phyloP scores from a whole-genome alignment of 2,797 vertebrate species.

The Centroberyx gerrardi region DNA sequence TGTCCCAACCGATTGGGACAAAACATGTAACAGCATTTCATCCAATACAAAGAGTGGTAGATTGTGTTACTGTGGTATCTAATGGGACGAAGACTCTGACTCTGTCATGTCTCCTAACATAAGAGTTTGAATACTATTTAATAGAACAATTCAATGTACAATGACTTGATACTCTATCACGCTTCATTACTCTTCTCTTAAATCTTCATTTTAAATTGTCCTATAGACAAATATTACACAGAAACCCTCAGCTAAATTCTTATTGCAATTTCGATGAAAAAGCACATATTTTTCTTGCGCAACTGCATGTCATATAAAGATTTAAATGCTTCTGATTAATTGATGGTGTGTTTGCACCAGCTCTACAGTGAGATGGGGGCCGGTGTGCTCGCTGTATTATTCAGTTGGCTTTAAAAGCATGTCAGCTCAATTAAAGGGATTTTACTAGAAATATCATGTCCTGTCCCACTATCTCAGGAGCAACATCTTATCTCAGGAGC shows the following conservation, averaged over 20 bases:
- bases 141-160: neutral
- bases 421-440: constrained; percentile 78
- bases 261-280: constrained; percentile 13
- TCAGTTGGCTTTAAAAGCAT: constrained; percentile 84
- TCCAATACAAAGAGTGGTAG: neutral
- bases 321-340: constrained; percentile 81
- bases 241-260: neutral
- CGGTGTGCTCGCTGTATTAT: constrained; percentile 77
- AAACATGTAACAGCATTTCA: neutral
- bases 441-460: constrained; percentile 78
- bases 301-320: constrained; percentile 66
- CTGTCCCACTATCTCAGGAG: constrained; percentile 59
- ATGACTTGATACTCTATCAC: neutral
- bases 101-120: neutral
- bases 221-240: neutral
- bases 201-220: neutral
- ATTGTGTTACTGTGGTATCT: neutral
- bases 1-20: too few relatives aligned
- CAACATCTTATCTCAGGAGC: constrained; percentile 44
- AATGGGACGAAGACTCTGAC: neutral
- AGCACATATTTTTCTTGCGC: constrained; percentile 30
- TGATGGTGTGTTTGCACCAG: constrained; percentile 73
- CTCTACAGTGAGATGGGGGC: constrained; percentile 63
- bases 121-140: neutral
- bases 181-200: neutral